Conservation (phyloP, 2,888 invertebrate species). For the Acanthosepion esculentum region DNA sequence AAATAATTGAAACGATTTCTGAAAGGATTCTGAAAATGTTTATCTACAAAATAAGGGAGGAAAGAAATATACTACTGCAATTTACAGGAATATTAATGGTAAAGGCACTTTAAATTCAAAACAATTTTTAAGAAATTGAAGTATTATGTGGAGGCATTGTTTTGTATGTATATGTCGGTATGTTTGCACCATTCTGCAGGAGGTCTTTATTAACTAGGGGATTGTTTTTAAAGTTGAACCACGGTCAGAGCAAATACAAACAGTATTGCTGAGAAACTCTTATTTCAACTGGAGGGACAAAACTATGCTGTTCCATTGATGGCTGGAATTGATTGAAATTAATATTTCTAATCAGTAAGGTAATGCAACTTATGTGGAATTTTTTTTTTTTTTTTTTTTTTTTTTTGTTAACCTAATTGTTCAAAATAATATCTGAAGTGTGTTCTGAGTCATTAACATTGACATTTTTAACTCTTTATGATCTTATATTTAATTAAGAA, state of each 20-base stretch:
- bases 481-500: background rate
- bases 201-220: background rate
- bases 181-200: background rate
- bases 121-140: background rate
- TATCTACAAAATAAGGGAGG: background rate
- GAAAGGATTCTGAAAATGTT: background rate
- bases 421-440: too few species aligned
- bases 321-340: background rate
- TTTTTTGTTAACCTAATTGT: background rate
- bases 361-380: background rate
- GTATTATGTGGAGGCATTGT: background rate
- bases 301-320: background rate
- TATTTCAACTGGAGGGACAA: background rate
- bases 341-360: background rate
- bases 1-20: background rate
- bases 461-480: background rate
- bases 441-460: background rate
- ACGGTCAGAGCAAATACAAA: background rate
- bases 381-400: background rate
- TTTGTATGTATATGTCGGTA: background rate
- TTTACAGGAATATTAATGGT: background rate
- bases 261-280: background rate
- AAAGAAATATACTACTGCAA: background rate
- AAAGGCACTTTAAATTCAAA: background rate
- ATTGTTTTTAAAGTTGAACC: conserved; percentile 2